Base-by-base conservation (phyloP, 2,797 vertebrate genomes). In the Micrastur ruficollis region DNA sequence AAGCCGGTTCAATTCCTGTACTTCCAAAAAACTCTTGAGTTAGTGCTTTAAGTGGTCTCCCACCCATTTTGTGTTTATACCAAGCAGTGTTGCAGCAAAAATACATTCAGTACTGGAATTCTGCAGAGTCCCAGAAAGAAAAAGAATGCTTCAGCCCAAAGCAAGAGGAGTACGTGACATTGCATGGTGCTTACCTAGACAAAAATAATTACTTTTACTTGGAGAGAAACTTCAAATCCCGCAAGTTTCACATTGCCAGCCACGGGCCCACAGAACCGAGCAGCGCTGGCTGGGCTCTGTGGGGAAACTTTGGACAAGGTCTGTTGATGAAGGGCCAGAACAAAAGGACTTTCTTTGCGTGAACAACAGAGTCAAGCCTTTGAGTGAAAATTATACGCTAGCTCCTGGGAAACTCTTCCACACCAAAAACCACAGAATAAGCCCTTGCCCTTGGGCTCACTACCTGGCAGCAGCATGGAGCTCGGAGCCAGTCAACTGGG, bases 401-500 rank as follows among this genome's bases (percentile, higher is more conserved):
- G 61, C 72, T 95, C 95, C 81, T 93, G 81, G 92, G 89, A 97
- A 95, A 92, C 75, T 68, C 90, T 93, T 93, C 83, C 81, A 67
- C 59, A 32, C 62, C 2, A 0, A 79, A 91, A 90, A 44, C 84
- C 91, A 79, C 84, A 75, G 83, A 61, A 72, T 76, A 58, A 86
- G 82, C 49, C 81, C 79, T 92, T 83, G 83, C 79, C 89, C 42
- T 61, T 76, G 75, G 92, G 92, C 93, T 91, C 4, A 7, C 67
- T 67, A 56, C 88, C 70, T 84, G 2, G 1, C 59, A 87, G 86
- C 68, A 2, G 81, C 21, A 2, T 63, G 68, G 92, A 96, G 71
- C 90, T 65, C 65, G 38, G 91, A 94, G 91, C 66, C 93, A 95
- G 92, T 94, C 95, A 97, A 94, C 65, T 94, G 92, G 94, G 96